Evolutionary conservation across 2,888 invertebrate genomes (phyloP).

Genomic region (Apodemia duryi): DNA sequence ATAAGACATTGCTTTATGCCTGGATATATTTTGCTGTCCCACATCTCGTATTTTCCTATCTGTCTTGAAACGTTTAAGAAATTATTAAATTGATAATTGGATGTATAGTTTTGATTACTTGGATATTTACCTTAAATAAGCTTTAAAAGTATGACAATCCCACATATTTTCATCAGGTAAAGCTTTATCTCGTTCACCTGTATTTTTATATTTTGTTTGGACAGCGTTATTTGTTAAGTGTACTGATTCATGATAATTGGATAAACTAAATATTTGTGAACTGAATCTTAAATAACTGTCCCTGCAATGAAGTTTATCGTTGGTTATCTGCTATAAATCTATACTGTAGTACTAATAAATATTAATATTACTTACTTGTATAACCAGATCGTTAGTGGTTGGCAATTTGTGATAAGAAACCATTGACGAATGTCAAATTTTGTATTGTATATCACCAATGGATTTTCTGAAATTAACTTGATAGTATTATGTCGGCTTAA

Average conservation of each 20-base stretch:
- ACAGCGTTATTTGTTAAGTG: constrained; percentile 96
- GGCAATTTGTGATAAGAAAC: constrained; percentile 94
- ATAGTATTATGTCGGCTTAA: no score
- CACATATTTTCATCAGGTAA: constrained; percentile 97
- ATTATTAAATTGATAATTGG: constrained; percentile 27
- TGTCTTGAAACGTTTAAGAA: constrained; percentile 66
- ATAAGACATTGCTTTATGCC: constrained; percentile 88
- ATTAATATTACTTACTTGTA: constrained; percentile 82
- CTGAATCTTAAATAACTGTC: constrained; percentile 96
- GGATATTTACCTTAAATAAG: constrained; percentile 79
- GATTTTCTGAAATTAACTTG: constrained; percentile 83
- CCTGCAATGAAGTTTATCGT: constrained; percentile 55
- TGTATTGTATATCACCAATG: constrained; percentile 91
- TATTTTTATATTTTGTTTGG: constrained; percentile 91
- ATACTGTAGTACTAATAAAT: not conserved
- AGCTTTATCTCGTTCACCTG: constrained; percentile 83
- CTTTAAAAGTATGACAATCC: constrained; percentile 91
- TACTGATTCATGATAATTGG: constrained; percentile 94
- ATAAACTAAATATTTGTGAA: constrained; percentile 91
- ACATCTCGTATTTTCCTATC: constrained; percentile 87
- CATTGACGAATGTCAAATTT: constrained; percentile 98
- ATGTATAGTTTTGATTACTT: constrained; percentile 16
- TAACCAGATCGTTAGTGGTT: constrained; percentile 95
- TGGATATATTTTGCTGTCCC: constrained; percentile 93
- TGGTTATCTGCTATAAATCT: constrained; percentile 5